Evolutionary conservation across 2,113 vertebrate species (phyloP).

Genomic region (Donacobius atricapilla): DNA sequence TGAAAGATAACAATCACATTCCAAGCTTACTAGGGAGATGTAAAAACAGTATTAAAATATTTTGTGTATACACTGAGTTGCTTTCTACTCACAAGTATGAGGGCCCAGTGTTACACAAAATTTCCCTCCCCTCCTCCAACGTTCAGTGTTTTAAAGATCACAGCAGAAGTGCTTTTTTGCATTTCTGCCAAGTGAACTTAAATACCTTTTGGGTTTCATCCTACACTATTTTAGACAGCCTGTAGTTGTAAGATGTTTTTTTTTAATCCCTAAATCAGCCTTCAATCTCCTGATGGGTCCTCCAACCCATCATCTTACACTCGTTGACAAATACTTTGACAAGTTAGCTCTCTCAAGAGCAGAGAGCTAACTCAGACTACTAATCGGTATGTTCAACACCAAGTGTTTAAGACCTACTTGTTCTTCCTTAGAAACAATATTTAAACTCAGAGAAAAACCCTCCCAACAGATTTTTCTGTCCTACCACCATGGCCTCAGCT

Average conservation of each 20-base stretch:
- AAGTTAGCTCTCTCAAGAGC: neutral
- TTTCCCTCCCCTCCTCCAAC: neutral
- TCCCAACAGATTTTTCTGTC: neutral
- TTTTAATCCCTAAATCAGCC: neutral
- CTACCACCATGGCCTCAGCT: neutral
- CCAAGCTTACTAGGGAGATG: neutral
- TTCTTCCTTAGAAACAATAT: neutral
- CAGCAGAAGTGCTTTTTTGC: neutral
- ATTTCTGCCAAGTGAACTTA: neutral
- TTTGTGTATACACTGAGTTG: neutral
- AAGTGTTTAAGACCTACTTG: neutral
- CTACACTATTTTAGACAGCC: neutral
- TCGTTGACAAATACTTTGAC: neutral
- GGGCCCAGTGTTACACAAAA: neutral
- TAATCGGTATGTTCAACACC: neutral
- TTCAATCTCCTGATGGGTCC: neutral
- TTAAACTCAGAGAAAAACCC: neutral
- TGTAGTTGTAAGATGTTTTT: neutral
- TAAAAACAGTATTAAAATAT: constrained; percentile 5
- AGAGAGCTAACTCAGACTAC: neutral
- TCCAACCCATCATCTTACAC: neutral
- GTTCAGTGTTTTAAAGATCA: neutral
- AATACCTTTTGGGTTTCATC: constrained; percentile 1
- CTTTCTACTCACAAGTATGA: neutral
- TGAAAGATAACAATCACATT: constrained; percentile 29